Conservation (phyloP, 2,888 invertebrate genomes). For the Chloroclysta siterata region DNA sequence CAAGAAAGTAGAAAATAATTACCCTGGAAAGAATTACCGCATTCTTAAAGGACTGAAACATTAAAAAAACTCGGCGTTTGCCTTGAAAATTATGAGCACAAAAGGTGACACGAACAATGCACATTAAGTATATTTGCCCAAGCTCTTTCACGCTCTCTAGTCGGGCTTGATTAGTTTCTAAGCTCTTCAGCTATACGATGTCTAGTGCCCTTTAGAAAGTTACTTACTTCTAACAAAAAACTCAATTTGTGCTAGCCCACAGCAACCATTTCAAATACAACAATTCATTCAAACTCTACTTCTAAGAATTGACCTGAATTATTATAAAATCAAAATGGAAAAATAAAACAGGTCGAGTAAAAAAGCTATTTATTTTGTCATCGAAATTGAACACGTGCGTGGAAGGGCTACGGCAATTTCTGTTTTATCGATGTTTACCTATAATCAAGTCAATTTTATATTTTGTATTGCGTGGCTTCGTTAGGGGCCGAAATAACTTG, state of each 20-base stretch:
- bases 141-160: too few relatives aligned
- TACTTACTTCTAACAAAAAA: too few relatives aligned
- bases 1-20: too few relatives aligned
- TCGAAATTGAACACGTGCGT: constrained; percentile 29
- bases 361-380: constrained; percentile 36
- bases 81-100: too few relatives aligned
- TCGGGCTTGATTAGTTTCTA: background rate
- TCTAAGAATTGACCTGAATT: constrained; percentile 3
- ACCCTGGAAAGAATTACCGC: too few relatives aligned
- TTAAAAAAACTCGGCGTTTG: too few relatives aligned
- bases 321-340: constrained; percentile 25
- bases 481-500: constrained; percentile 11
- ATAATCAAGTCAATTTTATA: constrained; percentile 32
- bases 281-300: background rate
- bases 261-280: background rate
- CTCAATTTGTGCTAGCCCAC: too few relatives aligned
- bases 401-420: constrained; percentile 32
- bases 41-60: background rate
- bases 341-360: constrained; percentile 26
- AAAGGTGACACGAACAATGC: too few relatives aligned
- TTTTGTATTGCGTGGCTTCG: constrained; percentile 19
- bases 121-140: too few relatives aligned
- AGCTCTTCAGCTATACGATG: background rate
- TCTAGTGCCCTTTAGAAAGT: too few relatives aligned
- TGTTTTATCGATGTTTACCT: constrained; percentile 34